These are phyloP conservation scores for Picathartes gymnocephalus DNA, from an alignment of 2,113 vertebrate genomes.

Conservation along the genomic window DNA sequence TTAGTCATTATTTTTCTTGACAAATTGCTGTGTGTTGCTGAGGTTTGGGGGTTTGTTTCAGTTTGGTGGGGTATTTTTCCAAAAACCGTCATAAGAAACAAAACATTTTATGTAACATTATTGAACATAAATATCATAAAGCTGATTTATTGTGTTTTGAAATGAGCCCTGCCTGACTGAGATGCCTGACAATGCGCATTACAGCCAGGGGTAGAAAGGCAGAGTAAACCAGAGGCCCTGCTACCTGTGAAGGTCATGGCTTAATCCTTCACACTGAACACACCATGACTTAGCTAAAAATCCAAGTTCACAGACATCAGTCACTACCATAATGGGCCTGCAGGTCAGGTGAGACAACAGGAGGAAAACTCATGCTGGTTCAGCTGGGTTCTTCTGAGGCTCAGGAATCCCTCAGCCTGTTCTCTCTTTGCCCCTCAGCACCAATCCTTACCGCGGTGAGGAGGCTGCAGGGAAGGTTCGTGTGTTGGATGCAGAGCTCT, in stretches of 20 bases:
- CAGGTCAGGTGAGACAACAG: neutral
- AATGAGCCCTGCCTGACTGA: neutral
- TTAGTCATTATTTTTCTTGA: neutral
- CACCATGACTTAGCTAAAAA: constrained; percentile 36
- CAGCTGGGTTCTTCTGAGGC: constrained; percentile 8
- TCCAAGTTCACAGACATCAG: neutral
- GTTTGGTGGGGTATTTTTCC: neutral
- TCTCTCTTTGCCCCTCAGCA: neutral
- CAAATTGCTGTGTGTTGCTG: neutral
- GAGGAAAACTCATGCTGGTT: constrained; percentile 23
- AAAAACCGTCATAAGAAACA: neutral
- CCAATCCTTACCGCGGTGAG: neutral
- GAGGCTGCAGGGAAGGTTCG: neutral
- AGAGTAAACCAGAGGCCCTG: neutral
- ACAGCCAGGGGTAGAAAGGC: neutral
- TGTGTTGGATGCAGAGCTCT: neutral
- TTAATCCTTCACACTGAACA: constrained; percentile 46
- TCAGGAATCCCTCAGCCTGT: neutral
- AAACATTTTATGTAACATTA: neutral
- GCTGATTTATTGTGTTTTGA: neutral
- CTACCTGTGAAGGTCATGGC: constrained; percentile 29
- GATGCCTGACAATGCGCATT: neutral
- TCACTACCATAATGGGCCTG: neutral
- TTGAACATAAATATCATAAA: neutral
- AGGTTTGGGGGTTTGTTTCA: neutral